Evolutionary conservation across 1,140 invertebrate genomes (phyloP).

Genomic region (Drosophila nikananu): DNA sequence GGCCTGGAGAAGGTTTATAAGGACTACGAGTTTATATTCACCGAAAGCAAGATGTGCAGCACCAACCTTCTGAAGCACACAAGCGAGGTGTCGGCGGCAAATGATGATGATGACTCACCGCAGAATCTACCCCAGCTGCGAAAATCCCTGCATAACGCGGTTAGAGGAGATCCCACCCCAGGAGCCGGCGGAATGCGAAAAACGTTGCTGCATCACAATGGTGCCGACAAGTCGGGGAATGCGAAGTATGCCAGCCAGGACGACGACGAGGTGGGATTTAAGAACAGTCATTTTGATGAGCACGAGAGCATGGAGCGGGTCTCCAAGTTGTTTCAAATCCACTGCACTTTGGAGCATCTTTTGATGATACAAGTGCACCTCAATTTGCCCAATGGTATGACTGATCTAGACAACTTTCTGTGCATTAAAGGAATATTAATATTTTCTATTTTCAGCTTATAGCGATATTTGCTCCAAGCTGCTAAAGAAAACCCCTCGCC

Average conservation of each 20-base stretch:
- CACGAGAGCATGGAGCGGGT: slow-evolving; percentile 59
- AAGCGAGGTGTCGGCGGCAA: background rate
- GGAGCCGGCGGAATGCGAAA: slow-evolving; percentile 53
- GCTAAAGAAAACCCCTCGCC: slow-evolving; percentile 52
- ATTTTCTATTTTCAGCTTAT: slow-evolving; percentile 52
- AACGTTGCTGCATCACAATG: slow-evolving; percentile 68
- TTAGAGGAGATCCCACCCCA: slow-evolving; percentile 43
- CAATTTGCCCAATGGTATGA: slow-evolving; percentile 75
- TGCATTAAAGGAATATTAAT: background rate
- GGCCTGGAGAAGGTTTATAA: slow-evolving; percentile 81
- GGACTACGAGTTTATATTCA: slow-evolving; percentile 83
- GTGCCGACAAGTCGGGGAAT: slow-evolving; percentile 29
- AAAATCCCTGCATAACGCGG: slow-evolving; percentile 80
- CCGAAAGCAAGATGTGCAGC: slow-evolving; percentile 80
- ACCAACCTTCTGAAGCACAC: slow-evolving; percentile 56
- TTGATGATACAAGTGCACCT: slow-evolving; percentile 80
- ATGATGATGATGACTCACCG: slow-evolving; percentile 15
- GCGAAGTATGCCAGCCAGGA: slow-evolving; percentile 48
- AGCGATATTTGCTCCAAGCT: slow-evolving; percentile 73
- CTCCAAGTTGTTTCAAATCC: slow-evolving; percentile 76
- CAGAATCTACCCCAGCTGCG: slow-evolving; percentile 70
- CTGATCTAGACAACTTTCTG: background rate
- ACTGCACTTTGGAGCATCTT: slow-evolving; percentile 79
- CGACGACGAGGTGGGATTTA: slow-evolving; percentile 65
- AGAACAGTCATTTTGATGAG: slow-evolving; percentile 79